Evolutionary conservation across 2,888 invertebrate genomes (phyloP), one percentile per base, ranked within the genome.

Genomic region (Tridacna crocea): DNA sequence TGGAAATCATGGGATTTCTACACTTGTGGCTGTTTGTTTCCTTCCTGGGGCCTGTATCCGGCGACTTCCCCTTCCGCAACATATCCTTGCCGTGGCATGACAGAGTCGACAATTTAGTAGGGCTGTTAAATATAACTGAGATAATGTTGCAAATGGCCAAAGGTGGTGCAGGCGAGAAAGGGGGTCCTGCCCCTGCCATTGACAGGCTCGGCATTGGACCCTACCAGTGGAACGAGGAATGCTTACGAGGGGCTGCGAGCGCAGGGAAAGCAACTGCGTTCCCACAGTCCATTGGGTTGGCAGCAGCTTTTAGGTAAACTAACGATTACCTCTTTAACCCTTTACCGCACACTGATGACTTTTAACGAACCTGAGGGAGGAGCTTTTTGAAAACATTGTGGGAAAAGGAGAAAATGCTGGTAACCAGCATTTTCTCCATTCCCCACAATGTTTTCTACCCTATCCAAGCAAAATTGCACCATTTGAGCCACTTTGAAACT

Each of bases 181-280:
- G 88, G 0, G 90, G 91, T 12, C 91, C 91, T 1, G 91, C 93
- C 15, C 93, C 93, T 26, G 88, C 91, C 11, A 92, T 93, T 48
- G 70, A 83, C 0, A 86, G 92, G 26, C 88, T 93, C n/a, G 91
- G 91, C 19, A 89, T 94, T 26, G 83, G 85, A n/a, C 92, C 92
- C 0, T 93, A 93, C 79, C 87, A 89, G 24, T 94, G 92, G 92
- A 91, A 91, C 75, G 91, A 93, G 8, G 94, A 94, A 79, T 94
- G 94, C 87, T 84, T 93, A n/a, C 80, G 92, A 15, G 93, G 93
- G 6, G 93, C 92, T 58, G 92, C 90, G 0, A 66, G 82, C 13
- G 90, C 92, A 2, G 93, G 93, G 8, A 86, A 91, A 55, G 92
- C 93, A 4, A 94, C 94, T 6, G 88, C 92, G 0, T 94, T 94